Evolutionary conservation across 2,888 invertebrate species (phyloP).

Genomic region (Tetranychus truncatus): DNA sequence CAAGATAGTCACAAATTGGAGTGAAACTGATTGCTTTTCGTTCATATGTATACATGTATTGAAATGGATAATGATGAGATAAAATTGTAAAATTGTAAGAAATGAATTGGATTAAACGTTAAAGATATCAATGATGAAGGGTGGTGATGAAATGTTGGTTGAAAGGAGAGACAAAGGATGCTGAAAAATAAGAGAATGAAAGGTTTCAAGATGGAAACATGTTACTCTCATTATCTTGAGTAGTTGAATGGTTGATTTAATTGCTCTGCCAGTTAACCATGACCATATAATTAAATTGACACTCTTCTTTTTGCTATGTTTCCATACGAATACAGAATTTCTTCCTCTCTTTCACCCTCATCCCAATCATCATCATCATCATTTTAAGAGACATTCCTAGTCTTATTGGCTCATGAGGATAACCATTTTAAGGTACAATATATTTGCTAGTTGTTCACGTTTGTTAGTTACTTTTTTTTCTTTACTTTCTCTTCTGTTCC

Average conservation of each 20-base stretch:
- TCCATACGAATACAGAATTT: neutral
- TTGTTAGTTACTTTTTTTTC: too few relatives aligned
- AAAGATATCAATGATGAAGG: too few relatives aligned
- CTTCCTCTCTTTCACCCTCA: neutral
- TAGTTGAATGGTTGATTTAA: conserved; percentile 1
- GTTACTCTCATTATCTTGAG: neutral
- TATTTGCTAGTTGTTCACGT: too few relatives aligned
- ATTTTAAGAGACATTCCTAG: neutral
- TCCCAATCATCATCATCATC: neutral
- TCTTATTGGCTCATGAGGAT: neutral
- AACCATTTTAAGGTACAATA: too few relatives aligned
- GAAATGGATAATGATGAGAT: too few relatives aligned
- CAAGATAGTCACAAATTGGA: too few relatives aligned
- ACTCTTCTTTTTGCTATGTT: neutral
- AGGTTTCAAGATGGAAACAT: neutral
- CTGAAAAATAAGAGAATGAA: neutral
- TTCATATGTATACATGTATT: too few relatives aligned
- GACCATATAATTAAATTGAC: conserved; percentile 1
- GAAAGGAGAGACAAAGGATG: neutral
- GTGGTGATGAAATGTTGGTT: neutral
- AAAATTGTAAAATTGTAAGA: too few relatives aligned
- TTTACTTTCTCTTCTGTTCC: too few relatives aligned
- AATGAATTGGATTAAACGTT: too few relatives aligned
- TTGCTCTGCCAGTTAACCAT: conserved; percentile 1
- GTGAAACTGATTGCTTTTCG: too few relatives aligned